Evolutionary conservation across 2,888 invertebrate species (phyloP).

Genomic region (Tiliacea citrago): DNA sequence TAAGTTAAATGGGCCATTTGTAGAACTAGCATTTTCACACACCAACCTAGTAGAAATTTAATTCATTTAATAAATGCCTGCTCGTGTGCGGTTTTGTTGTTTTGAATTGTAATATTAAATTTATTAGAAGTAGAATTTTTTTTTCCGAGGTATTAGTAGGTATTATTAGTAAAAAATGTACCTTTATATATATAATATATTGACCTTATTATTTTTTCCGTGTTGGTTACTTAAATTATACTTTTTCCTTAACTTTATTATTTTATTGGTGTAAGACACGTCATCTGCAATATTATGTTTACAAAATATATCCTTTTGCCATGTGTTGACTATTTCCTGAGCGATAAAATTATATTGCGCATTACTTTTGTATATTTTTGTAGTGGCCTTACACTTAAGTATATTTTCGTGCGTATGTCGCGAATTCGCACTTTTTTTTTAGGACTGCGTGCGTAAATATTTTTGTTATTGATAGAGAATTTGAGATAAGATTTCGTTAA

Average conservation of each 20-base stretch:
- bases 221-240: constrained; percentile 16
- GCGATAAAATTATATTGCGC: constrained; percentile 78
- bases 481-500: constrained; percentile 50
- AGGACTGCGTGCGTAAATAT: constrained; percentile 47
- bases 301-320: constrained; percentile 73
- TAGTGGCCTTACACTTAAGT: constrained; percentile 43
- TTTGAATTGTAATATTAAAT: constrained; percentile 26
- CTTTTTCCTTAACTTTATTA: constrained; percentile 33
- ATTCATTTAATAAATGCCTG: constrained; percentile 60
- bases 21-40: constrained; percentile 61
- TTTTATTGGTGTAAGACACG: constrained; percentile 36
- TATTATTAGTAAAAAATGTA: constrained; percentile 18
- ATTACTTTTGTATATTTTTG: constrained; percentile 68
- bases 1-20: constrained; percentile 68
- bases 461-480: constrained; percentile 54
- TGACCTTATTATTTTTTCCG: constrained; percentile 30
- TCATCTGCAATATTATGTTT: constrained; percentile 70
- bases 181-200: constrained; percentile 28
- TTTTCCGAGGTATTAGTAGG: background rate
- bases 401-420: constrained; percentile 49
- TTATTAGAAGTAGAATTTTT: constrained; percentile 10
- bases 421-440: constrained; percentile 48
- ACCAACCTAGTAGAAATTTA: constrained; percentile 59
- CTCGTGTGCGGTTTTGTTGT: constrained; percentile 27
- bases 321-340: constrained; percentile 74